A percentile compares a stretch with the other conserved stretches of the same genome.
These are phyloP conservation scores for Balaeniceps rex DNA, from an alignment of 2,113 vertebrate species.

Conservation along the genomic window DNA sequence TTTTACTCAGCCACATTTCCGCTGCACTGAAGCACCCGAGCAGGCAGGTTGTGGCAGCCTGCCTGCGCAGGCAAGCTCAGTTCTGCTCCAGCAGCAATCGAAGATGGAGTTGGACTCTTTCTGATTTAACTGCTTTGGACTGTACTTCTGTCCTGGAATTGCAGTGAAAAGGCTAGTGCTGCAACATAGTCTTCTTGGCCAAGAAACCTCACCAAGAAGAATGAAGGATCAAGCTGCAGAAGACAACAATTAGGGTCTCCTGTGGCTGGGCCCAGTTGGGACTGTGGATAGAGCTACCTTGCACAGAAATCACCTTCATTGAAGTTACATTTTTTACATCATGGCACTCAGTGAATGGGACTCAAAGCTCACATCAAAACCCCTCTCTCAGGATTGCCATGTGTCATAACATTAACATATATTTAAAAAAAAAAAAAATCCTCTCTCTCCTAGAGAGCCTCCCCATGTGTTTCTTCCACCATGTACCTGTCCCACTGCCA, in stretches of 20 bases:
- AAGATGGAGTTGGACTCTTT: background rate
- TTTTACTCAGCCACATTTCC: background rate
- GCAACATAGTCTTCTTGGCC: background rate
- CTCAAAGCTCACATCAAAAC: background rate
- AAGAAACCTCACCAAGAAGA: background rate
- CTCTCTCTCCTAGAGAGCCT: background rate
- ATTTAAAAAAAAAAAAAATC: background rate
- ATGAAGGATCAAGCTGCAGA: background rate
- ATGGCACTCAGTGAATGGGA: background rate
- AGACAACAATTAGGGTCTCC: background rate
- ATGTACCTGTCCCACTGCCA: background rate
- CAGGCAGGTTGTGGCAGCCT: background rate
- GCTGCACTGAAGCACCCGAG: accelerated
- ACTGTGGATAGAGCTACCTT: background rate
- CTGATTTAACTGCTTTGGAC: background rate
- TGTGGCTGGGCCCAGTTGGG: background rate
- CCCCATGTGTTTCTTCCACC: background rate
- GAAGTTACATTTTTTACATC: background rate
- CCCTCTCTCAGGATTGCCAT: background rate
- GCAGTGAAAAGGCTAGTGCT: background rate
- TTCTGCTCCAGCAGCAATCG: background rate
- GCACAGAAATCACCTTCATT: background rate
- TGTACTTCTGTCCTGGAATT: background rate
- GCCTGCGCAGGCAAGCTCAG: too few relatives aligned
- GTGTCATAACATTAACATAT: background rate